phyloP scores from a whole-genome alignment of 2,888 invertebrate species.

The Autographa pulchrina region DNA sequence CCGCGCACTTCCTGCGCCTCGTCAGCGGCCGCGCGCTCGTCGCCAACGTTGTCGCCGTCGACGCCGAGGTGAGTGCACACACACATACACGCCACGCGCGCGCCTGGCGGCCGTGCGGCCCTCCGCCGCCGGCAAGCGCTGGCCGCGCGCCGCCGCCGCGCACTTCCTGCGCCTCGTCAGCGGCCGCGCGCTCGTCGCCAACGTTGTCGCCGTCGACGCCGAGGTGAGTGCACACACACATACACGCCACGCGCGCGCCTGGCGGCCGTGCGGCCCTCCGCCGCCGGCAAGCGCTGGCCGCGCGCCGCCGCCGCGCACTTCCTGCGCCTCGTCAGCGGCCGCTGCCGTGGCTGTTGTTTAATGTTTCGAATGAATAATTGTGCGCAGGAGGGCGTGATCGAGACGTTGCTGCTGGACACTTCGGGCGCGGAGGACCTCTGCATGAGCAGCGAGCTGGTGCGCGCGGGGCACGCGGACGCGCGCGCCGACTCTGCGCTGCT shows the following conservation, averaged over 20 bases:
- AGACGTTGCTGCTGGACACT: slow-evolving; percentile 88
- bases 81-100: no score
- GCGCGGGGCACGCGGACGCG: slow-evolving; percentile 84
- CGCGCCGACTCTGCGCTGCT: slow-evolving; percentile 68
- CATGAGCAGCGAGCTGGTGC: slow-evolving; percentile 84
- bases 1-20: slow-evolving; percentile 75
- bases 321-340: slow-evolving; percentile 73
- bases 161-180: slow-evolving; percentile 78
- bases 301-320: slow-evolving; percentile 78
- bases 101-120: no score
- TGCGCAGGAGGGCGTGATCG: slow-evolving; percentile 70
- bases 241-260: no score
- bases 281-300: slow-evolving; percentile 82
- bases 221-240: slow-evolving; percentile 14
- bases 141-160: slow-evolving; percentile 80
- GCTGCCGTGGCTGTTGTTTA: slow-evolving; percentile 8
- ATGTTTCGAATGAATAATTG: not conserved
- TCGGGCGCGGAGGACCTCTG: slow-evolving; percentile 81
- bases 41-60: slow-evolving; percentile 73
- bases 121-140: slow-evolving; percentile 76
- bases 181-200: slow-evolving; percentile 75
- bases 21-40: slow-evolving; percentile 74
- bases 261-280: no score
- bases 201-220: slow-evolving; percentile 67
- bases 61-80: slow-evolving; percentile 41